Conservation (phyloP, 2,888 invertebrate genomes). For the Cheilosia pagana region DNA sequence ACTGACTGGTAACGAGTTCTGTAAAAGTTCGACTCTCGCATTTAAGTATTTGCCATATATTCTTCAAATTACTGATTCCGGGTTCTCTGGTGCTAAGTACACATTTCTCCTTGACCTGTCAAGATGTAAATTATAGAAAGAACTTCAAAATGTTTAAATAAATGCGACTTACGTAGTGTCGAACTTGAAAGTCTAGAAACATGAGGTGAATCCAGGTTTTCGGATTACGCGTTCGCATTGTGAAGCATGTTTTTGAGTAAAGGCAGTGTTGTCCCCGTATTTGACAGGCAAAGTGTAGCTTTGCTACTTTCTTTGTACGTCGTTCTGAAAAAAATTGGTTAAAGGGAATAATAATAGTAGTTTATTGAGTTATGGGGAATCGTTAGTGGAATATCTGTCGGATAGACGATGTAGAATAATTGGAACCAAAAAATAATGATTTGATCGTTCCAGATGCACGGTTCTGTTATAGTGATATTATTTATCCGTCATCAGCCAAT, state of each 20-base stretch:
- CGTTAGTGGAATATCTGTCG: background rate
- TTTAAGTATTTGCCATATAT: conserved; percentile 97
- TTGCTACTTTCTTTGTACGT: conserved; percentile 93
- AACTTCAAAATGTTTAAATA: background rate
- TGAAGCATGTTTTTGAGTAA: conserved; percentile 91
- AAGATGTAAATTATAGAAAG: conserved; percentile 17
- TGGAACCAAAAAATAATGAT: too few relatives aligned
- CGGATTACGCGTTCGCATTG: conserved; percentile 91
- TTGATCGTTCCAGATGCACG: too few relatives aligned
- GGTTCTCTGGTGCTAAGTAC: conserved; percentile 92
- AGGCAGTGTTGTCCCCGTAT: conserved; percentile 93
- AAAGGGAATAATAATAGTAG: too few relatives aligned
- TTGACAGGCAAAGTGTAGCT: conserved; percentile 95
- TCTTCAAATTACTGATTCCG: conserved; percentile 92
- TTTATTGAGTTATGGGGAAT: background rate
- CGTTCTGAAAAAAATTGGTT: conserved; percentile 84
- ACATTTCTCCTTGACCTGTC: conserved; percentile 88
- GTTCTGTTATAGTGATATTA: background rate
- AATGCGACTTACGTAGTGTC: conserved; percentile 80
- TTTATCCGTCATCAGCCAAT: background rate
- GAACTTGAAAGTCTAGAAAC: conserved; percentile 94
- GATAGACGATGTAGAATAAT: background rate
- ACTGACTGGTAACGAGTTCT: conserved; percentile 96
- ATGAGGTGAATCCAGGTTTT: conserved; percentile 97
- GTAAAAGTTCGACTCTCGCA: conserved; percentile 95